Conservation (phyloP, 2,113 vertebrate genomes). For the Psophia crepitans region DNA sequence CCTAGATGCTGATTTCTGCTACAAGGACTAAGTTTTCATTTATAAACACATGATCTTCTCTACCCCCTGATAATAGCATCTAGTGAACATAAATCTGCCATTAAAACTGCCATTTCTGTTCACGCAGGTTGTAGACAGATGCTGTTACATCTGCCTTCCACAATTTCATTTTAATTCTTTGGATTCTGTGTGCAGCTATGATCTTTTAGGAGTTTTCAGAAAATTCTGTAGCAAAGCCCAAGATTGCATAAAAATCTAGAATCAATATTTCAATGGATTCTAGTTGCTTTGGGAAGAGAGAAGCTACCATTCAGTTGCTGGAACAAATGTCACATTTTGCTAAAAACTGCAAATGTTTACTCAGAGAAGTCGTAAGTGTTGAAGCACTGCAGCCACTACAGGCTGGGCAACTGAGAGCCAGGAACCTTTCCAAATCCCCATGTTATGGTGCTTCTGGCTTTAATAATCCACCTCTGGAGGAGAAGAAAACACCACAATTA, state of each 20-base stretch:
- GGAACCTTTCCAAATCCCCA: background rate
- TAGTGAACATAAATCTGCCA: background rate
- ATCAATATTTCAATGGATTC: background rate
- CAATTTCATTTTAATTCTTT: background rate
- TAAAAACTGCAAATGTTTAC: background rate
- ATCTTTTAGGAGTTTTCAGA: background rate
- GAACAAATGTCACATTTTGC: background rate
- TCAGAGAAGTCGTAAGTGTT: background rate
- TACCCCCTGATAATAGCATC: background rate
- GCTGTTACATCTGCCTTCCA: background rate
- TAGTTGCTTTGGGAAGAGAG: background rate
- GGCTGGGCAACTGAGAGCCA: background rate
- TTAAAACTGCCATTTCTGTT: background rate
- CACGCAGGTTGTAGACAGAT: background rate
- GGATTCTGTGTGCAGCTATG: background rate
- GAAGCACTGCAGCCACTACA: background rate
- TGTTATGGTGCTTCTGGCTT: background rate
- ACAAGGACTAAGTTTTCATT: background rate
- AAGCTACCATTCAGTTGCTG: background rate
- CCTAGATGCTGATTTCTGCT: background rate
- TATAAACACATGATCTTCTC: background rate
- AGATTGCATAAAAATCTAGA: background rate
- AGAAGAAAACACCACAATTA: background rate
- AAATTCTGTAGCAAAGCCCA: background rate
- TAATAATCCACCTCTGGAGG: background rate